Conservation (phyloP, 1,140 invertebrate species). For the Procambarus clarkii region DNA sequence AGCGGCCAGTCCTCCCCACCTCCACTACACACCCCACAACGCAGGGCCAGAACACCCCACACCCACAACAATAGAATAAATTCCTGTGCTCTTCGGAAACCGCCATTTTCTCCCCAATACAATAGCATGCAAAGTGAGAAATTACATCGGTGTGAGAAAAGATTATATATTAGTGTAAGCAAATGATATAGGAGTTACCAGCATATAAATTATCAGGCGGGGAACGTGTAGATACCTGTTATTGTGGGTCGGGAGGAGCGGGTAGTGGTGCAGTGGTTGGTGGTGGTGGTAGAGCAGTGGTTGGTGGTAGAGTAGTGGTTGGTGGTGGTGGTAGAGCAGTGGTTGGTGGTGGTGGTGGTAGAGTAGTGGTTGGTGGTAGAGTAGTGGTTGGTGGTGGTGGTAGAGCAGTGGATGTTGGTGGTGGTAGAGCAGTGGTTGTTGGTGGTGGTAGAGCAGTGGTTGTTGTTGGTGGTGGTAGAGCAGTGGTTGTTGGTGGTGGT, state of each 20-base stretch:
- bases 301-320: neutral
- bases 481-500: no score
- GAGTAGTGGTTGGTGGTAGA: no score
- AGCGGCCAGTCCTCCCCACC: neutral
- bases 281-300: constrained; percentile 5
- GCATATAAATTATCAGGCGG: constrained; percentile 17
- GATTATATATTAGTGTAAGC: constrained; percentile 37
- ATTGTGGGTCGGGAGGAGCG: constrained; percentile 3
- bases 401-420: no score
- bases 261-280: neutral
- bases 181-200: constrained; percentile 27
- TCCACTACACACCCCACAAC: neutral
- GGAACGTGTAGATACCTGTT: constrained; percentile 10
- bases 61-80: neutral
- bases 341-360: no score
- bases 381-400: no score
- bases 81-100: neutral
- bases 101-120: neutral
- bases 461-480: no score
- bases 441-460: no score
- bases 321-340: no score
- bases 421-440: no score
- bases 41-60: neutral
- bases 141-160: constrained; percentile 22
- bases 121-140: constrained; percentile 42